These are phyloP conservation scores for Idaea biselata DNA, from an alignment of 2,888 invertebrate genomes.

Conservation along the genomic window DNA sequence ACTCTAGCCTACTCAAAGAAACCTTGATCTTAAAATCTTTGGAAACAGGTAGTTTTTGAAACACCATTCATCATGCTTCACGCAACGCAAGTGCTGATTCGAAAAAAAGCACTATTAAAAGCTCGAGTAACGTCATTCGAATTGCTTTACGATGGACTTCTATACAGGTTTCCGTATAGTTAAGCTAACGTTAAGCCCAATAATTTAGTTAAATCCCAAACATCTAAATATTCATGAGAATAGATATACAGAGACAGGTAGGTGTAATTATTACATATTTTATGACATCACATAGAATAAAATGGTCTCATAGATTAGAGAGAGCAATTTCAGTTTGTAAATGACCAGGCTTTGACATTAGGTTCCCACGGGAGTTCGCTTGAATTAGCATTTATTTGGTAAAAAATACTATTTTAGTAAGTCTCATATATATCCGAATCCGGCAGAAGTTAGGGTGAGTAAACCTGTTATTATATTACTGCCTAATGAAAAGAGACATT, in stretches of 20 bases:
- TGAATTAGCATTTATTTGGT: not conserved
- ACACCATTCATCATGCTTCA: not conserved
- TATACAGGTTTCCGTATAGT: not conserved
- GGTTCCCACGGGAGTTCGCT: not conserved
- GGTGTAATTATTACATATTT: not conserved
- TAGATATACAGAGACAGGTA: not conserved
- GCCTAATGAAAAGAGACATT: too few species aligned
- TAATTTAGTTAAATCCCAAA: not conserved
- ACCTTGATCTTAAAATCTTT: not conserved
- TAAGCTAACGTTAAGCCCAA: not conserved
- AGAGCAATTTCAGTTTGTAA: not conserved
- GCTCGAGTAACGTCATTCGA: not conserved
- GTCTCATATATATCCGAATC: not conserved
- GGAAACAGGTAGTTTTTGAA: not conserved
- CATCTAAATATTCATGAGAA: not conserved
- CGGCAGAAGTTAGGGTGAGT: too few species aligned
- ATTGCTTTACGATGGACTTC: not conserved
- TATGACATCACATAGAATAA: conserved; percentile 8
- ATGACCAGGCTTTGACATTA: not conserved
- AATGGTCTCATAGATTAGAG: conserved; percentile 6
- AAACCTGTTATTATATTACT: too few species aligned
- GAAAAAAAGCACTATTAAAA: not conserved
- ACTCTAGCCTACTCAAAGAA: not conserved
- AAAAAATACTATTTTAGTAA: not conserved
- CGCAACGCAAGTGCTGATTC: not conserved